Evolutionary conservation across 2,113 vertebrate genomes (phyloP), one percentile per base, ranked within the genome.

Genomic region (Neopipo cinnamomea): DNA sequence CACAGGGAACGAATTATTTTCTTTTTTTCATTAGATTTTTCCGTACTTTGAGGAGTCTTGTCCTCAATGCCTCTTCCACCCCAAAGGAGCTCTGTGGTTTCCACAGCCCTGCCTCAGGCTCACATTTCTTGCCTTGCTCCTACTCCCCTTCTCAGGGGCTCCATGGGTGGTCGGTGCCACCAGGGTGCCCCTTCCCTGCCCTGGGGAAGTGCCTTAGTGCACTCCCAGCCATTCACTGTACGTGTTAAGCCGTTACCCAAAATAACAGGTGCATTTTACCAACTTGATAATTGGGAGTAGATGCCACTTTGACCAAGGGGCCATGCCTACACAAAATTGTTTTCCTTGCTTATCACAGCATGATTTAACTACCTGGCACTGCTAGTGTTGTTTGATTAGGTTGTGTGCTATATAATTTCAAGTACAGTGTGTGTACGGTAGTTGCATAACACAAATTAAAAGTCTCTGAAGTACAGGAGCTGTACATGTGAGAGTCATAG

Each of bases 391-490:
- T 89, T 95, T 91, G 68, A 88, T 95, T 93, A 70, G 46, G 46
- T 67, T 83, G 35, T 23, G 27, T 91, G 79, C 93, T 82, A 10
- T 82, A 37, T 95, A 96, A 85, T 95, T 94, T 86, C 67, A 74
- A 53, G 79, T 74, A 70, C 75, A 46, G 37, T 33, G 41, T 80
- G 77, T 80, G 62, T 81, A 44, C 23, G 47, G 78, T 86, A 93
- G 88, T 88, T 30, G 7, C 70, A 39, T 78, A 94, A 95, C 80
- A 77, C 73, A 92, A 70, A 87, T 93, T 89, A 91, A 73, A 94
- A 71, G 77, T 61, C 92, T 90, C 61, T 68, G 44, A 94, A 87
- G 65, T 61, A 62, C 58, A 65, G 76, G 46, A 96, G 53, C 85
- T 6, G 6, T 55, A 59, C 15, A 16, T 65, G 52, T 58, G 72